Evolutionary conservation across 2,888 invertebrate species (phyloP), one percentile per base, ranked within the genome.

Genomic region (Eilema sororculum): DNA sequence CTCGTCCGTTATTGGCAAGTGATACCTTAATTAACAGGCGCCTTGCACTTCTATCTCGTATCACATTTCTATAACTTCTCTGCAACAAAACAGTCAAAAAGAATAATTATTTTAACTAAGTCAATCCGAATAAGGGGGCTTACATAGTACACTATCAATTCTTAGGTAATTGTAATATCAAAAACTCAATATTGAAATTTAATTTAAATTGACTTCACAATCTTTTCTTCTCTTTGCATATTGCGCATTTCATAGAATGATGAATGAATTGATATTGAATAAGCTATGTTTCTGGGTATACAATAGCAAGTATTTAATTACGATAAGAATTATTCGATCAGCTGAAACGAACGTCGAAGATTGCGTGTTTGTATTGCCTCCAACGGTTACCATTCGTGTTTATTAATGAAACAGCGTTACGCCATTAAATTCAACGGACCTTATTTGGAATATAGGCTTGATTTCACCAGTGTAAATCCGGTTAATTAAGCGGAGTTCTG

Each of bases 371-470:
- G 25, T 24, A 25, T 65, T 59, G 41, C 62, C 65, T 56, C 65
- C 56, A 56, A 37, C 24, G 28, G 63, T 52, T 72, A 70, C 65
- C 68, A 63, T 64, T 73, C 75, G 73, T 70, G 67, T 65, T 60
- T 57, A 62, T 65, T 73, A 67, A 33, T 59, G 59, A 61, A 56
- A 61, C 41, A 12, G 24, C 28, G 61, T 67, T 68, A 67, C 65
- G 37, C 28, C 37, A 62, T 65, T 58, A 16, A 66, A 30, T 46
- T 22, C 52, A 37, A 68, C 46, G 65, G n/a, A 58, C 62, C 68
- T 28, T 20, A 61, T 68, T 72, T 33, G 8, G 3, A 6, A 46
- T 46, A 6, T 2, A 46, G 16, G 20, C 46, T 46, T 0, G 6
- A 46, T 46, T 46, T 46, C 20, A 46, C 46, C 20, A 46, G 41